Base-by-base conservation (phyloP, 2,888 invertebrate species). In the Phortica okadai region DNA sequence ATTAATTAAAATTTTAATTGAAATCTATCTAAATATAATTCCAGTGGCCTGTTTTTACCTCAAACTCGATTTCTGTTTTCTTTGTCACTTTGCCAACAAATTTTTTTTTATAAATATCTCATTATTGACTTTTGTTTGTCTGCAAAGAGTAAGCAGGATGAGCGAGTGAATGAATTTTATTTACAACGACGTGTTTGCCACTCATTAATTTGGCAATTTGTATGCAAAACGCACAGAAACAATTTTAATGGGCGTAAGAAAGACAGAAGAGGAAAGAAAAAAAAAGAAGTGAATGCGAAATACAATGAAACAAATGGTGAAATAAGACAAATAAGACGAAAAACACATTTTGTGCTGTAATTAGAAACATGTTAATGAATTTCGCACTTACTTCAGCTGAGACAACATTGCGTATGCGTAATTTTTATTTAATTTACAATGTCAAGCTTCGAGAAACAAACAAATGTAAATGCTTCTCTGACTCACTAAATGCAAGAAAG, bases 201-300 rank as follows among this genome's bases (percentile, higher is more conserved):
- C 87, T 85, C 88, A 88, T 85, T 85, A 87, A 85, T 88, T 88
- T 85, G 80, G 88, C 85, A 85, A 85, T 85, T 88, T 85, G 86
- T 87, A 85, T 85, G 85, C 89, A 88, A 85, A 85, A 87, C 88
- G 83, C 85, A 85, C 75, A 84, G 88, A 80, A 77, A 78, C 67
- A 62, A 16, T 16, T 62, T 16, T 25, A 56, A 21, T 25, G 25
- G 33, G 54, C 21, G 67, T 45, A 6, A 33, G 33, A 2, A 33
- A 33, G 33, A 8, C 3, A 64, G 1, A 21, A 14, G 41, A 41
- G 11, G 21, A 10, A 14, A 21, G 10, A 64, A 33, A 11, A 11
- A 41, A 10, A 8, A 8, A 6, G 64, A 33, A 33, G 5, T 41
- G 64, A 14, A 33, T 21, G 64, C 4, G 6, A 25, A 10, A 33